phyloP scores from a whole-genome alignment of 2,888 invertebrate genomes.

The Dyspetes luteomarginatus region DNA sequence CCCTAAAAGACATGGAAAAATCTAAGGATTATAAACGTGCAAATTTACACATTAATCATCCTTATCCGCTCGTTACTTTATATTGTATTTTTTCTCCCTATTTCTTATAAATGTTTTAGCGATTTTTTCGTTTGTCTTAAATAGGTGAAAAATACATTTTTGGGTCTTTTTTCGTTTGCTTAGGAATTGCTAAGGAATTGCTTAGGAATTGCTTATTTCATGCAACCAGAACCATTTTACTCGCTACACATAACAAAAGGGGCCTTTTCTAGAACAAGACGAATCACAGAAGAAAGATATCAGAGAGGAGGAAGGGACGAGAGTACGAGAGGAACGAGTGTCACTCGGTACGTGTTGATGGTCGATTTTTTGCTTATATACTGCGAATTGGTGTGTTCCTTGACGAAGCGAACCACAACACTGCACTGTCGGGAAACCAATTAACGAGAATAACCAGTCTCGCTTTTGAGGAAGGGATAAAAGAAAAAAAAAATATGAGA shows the following conservation, averaged over 20 bases:
- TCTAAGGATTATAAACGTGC: too few species aligned
- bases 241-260: not conserved
- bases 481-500: not conserved
- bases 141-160: too few species aligned
- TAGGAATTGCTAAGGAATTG: too few species aligned
- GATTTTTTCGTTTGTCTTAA: not conserved
- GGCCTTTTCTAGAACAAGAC: not conserved
- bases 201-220: too few species aligned
- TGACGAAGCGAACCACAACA: not conserved
- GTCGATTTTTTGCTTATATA: conserved; percentile 16
- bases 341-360: conserved; percentile 42
- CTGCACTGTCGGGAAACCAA: conserved; percentile 22
- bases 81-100: too few species aligned
- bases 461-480: not conserved
- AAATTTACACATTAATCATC: too few species aligned
- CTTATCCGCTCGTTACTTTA: too few species aligned
- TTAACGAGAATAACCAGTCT: conserved; percentile 44
- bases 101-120: not conserved
- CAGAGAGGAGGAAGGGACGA: not conserved
- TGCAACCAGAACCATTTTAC: too few species aligned
- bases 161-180: too few species aligned
- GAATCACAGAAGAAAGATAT: conserved; percentile 6
- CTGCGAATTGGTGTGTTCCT: not conserved
- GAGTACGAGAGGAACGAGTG: conserved; percentile 7
- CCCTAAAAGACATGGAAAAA: too few species aligned